Evolutionary conservation across 53 echinoderm and acorn worm species (phyloP).

Genomic region (Astropecten irregularis): DNA sequence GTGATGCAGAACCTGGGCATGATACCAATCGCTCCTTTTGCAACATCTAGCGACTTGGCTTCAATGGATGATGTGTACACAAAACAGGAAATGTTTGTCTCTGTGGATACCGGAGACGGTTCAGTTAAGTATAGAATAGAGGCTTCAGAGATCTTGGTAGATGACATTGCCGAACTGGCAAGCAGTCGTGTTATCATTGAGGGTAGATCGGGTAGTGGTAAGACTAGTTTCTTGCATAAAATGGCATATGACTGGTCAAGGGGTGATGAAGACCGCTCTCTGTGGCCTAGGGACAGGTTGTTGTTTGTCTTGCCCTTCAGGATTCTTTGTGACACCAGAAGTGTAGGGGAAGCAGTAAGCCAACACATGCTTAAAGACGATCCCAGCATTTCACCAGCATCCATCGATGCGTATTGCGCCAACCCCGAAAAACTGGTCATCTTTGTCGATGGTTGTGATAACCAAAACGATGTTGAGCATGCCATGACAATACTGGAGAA

Average conservation of each 20-base stretch:
- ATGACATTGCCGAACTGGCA: neutral
- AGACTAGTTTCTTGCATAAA: conserved; percentile 17
- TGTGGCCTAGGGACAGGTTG: neutral
- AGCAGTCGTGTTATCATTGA: neutral
- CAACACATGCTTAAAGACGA: neutral
- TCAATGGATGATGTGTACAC: neutral
- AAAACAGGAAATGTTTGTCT: neutral
- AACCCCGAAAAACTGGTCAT: neutral
- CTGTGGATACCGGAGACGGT: neutral
- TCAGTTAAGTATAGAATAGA: neutral
- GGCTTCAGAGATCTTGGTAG: neutral
- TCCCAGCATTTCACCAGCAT: neutral
- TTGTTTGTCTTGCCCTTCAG: neutral
- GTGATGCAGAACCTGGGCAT: neutral
- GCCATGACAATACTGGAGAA: neutral
- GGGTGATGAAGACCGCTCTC: neutral
- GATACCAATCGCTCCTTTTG: neutral
- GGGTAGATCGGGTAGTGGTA: conserved; percentile 11
- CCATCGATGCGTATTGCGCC: neutral
- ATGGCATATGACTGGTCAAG: neutral
- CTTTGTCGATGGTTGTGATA: neutral
- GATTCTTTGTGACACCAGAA: neutral
- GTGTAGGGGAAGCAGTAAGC: neutral
- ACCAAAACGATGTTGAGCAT: neutral
- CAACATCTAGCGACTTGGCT: neutral